A percentile compares a stretch with the other conserved stretches of the same genome.
Conservation (phyloP, 2,113 vertebrate genomes). For the Poicephalus gulielmi region DNA sequence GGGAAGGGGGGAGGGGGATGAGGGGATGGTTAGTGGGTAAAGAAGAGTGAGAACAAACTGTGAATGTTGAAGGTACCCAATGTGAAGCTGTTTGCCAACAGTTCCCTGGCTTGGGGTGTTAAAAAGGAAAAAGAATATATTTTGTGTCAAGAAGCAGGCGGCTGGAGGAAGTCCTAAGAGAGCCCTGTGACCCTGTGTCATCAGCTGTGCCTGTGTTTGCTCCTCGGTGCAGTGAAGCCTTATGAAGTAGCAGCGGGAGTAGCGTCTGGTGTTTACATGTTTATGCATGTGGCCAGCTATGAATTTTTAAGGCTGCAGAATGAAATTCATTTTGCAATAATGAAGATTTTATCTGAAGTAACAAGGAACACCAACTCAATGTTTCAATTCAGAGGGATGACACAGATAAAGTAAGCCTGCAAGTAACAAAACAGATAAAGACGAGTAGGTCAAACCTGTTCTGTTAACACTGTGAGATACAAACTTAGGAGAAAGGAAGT, state of each 20-base stretch:
- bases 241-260: background rate
- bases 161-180: background rate
- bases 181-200: background rate
- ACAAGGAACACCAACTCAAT: background rate
- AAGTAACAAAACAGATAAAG: background rate
- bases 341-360: constrained; percentile 12
- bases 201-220: background rate
- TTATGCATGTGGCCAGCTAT: background rate
- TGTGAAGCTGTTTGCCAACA: background rate
- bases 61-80: background rate
- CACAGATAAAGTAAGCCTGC: background rate
- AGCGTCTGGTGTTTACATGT: background rate
- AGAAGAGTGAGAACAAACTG: background rate
- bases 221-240: background rate
- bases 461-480: background rate
- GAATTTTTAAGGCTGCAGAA: constrained; percentile 23
- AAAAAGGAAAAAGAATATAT: background rate
- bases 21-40: background rate
- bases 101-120: background rate
- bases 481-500: background rate
- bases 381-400: background rate
- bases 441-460: background rate
- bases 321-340: constrained; percentile 18
- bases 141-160: background rate
- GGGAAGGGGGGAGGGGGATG: too few relatives aligned